Percentiles rank a stretch among this genome's conserved stretches.
Conservation (phyloP, 2,113 vertebrate genomes). For the Clarias magur region DNA sequence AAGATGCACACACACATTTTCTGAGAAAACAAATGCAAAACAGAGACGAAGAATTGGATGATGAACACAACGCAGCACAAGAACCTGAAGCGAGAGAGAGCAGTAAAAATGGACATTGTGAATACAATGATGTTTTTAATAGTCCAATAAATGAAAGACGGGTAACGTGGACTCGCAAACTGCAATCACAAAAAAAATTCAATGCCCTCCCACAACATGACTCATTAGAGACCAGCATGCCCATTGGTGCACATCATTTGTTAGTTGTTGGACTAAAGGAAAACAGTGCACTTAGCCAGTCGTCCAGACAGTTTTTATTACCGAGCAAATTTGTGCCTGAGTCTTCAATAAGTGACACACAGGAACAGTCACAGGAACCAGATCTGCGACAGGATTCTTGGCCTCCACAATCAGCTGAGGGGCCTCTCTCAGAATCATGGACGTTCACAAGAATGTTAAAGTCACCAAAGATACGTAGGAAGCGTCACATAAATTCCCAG, state of each 20-base stretch:
- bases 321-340: slow-evolving; percentile 7
- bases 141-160: slow-evolving; percentile 28
- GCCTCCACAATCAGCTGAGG: slow-evolving; percentile 43
- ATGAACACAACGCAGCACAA: slow-evolving; percentile 35
- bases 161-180: slow-evolving; percentile 46
- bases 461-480: slow-evolving; percentile 61
- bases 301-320: slow-evolving; percentile 26
- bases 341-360: neutral
- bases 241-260: slow-evolving; percentile 24
- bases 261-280: slow-evolving; percentile 56
- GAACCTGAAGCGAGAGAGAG: slow-evolving; percentile 50
- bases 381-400: slow-evolving; percentile 38
- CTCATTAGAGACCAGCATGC: slow-evolving; percentile 31
- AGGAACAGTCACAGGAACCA: slow-evolving; percentile 26
- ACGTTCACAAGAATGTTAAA: slow-evolving; percentile 56
- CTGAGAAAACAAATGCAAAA: neutral
- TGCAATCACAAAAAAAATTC: neutral
- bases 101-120: slow-evolving; percentile 16
- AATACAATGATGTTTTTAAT: slow-evolving; percentile 25
- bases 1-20: neutral
- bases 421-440: slow-evolving; percentile 30
- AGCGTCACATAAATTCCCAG: slow-evolving; percentile 50
- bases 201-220: neutral
- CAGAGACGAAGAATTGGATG: slow-evolving; percentile 27
- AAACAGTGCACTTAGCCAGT: slow-evolving; percentile 58